These are phyloP conservation scores for Bolborhynchus lineola DNA, from an alignment of 2,113 vertebrate genomes.

Conservation along the genomic window DNA sequence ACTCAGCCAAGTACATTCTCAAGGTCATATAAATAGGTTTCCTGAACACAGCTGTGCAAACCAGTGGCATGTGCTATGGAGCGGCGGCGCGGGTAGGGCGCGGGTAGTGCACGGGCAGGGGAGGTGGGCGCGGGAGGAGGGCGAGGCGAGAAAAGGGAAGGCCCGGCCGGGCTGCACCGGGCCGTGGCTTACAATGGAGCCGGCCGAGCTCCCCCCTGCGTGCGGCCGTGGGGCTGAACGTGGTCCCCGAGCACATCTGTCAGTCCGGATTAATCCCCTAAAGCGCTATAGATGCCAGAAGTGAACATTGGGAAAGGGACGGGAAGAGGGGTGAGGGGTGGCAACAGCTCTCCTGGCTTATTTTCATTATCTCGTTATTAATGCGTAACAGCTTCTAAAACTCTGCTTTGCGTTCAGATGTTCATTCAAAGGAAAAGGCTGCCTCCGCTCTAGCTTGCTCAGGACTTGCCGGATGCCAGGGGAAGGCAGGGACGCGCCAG, in stretches of 20 bases:
- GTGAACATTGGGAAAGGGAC: rapidly evolving
- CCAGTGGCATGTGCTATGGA: too few species aligned
- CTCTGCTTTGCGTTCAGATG: neutral
- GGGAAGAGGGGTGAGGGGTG: neutral
- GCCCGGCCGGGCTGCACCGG: neutral
- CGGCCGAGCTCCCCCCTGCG: neutral
- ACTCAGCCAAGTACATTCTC: too few species aligned
- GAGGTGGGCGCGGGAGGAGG: neutral
- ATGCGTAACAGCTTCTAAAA: neutral
- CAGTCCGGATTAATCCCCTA: rapidly evolving
- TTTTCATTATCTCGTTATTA: neutral
- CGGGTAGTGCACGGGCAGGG: neutral
- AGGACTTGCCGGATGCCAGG: neutral
- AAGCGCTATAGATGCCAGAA: neutral
- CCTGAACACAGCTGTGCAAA: too few species aligned
- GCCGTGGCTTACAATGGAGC: neutral
- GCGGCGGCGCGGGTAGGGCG: too few species aligned
- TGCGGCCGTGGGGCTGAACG: neutral
- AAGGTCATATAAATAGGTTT: too few species aligned
- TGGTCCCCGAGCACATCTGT: neutral
- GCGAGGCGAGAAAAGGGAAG: neutral
- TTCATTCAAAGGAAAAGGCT: neutral
- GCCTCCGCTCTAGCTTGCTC: neutral
- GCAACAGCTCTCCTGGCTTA: neutral
- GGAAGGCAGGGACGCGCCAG: neutral